phyloP scores from a whole-genome alignment of 2,888 invertebrate species.

The Trichopria drosophilae region DNA sequence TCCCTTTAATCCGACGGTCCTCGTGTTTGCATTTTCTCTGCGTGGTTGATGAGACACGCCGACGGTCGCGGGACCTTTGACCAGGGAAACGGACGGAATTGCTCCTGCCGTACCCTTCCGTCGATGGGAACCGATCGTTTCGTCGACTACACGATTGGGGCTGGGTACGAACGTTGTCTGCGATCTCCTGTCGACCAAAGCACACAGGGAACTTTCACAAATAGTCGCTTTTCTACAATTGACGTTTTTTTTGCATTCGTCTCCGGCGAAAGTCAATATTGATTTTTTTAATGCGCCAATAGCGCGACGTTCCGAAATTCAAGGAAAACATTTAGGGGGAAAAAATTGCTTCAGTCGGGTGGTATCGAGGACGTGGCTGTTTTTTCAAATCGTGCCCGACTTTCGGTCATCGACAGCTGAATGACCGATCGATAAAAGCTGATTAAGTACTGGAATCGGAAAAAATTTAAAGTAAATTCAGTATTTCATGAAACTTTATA shows the following conservation, averaged over 20 bases:
- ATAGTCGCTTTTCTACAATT: slow-evolving; percentile 33
- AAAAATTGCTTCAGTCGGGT: too few species aligned
- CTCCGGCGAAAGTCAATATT: too few species aligned
- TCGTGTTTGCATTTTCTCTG: slow-evolving; percentile 50
- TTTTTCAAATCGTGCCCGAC: too few species aligned
- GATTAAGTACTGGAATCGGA: too few species aligned
- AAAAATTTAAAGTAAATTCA: too few species aligned
- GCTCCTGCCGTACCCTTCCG: slow-evolving; percentile 38
- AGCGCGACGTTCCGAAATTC: too few species aligned
- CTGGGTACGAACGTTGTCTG: slow-evolving; percentile 42
- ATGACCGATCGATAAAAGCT: too few species aligned
- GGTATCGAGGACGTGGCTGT: too few species aligned
- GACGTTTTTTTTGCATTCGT: slow-evolving; percentile 4
- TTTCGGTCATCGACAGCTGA: too few species aligned
- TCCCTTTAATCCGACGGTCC: slow-evolving; percentile 48
- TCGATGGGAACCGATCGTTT: slow-evolving; percentile 42
- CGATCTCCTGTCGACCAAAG: slow-evolving; percentile 35
- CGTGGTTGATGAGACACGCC: slow-evolving; percentile 33
- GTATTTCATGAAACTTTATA: too few species aligned
- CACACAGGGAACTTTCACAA: slow-evolving; percentile 32
- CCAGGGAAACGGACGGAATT: slow-evolving; percentile 43
- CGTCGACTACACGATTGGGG: slow-evolving; percentile 47
- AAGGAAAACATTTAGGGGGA: too few species aligned
- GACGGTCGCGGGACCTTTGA: slow-evolving; percentile 43
- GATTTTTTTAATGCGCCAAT: too few species aligned